Conservation (phyloP, 2,888 invertebrate genomes). For the Salticus scenicus region DNA sequence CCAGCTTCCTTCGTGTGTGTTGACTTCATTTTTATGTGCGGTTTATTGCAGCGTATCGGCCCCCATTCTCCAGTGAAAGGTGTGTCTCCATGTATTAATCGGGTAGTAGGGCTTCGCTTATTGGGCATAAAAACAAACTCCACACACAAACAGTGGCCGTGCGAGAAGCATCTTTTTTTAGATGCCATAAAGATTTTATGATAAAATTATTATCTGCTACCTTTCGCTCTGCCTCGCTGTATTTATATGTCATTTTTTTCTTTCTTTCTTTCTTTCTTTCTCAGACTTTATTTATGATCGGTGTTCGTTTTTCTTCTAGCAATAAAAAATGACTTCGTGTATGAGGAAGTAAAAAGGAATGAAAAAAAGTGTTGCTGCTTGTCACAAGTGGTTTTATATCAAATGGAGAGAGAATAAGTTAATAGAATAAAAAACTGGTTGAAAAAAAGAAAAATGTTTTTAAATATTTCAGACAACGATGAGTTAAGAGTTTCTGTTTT, state of each 20-base stretch:
- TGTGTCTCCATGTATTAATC: constrained; percentile 63
- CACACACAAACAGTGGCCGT: not conserved
- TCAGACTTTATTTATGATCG: not conserved
- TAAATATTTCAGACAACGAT: too few relatives aligned
- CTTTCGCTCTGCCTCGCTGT: constrained; percentile 34
- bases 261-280: too few relatives aligned
- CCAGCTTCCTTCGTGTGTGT: not conserved
- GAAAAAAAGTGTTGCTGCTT: too few relatives aligned
- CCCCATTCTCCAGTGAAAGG: constrained; percentile 31
- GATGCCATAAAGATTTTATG: constrained; percentile 64
- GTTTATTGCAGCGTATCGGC: not conserved
- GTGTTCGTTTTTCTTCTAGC: not conserved
- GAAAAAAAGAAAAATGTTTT: too few relatives aligned
- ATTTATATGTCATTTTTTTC: constrained; percentile 17
- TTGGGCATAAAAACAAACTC: constrained; percentile 15
- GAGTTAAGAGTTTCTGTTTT: too few relatives aligned
- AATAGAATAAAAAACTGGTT: too few relatives aligned
- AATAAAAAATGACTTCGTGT: not conserved
- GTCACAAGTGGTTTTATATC: too few relatives aligned
- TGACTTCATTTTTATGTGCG: not conserved
- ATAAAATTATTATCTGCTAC: constrained; percentile 66
- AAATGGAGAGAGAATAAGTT: too few relatives aligned
- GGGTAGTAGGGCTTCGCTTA: not conserved
- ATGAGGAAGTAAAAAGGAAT: too few relatives aligned
- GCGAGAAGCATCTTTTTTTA: constrained; percentile 38